phyloP scores from a whole-genome alignment of 1,140 invertebrate genomes.

The Bombus picipes region DNA sequence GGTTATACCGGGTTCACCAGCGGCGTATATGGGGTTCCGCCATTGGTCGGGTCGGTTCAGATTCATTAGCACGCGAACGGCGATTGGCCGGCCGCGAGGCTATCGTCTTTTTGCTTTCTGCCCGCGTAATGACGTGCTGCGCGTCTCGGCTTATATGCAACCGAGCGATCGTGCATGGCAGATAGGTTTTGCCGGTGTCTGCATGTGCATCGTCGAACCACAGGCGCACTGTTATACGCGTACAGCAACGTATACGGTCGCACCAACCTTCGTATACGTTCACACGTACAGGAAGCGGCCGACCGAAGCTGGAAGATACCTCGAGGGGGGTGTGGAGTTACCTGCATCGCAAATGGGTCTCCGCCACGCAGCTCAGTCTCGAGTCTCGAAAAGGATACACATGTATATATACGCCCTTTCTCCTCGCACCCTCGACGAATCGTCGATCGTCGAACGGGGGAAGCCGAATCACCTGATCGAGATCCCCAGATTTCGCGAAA shows the following conservation, averaged over 20 bases:
- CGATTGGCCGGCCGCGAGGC: constrained; percentile 73
- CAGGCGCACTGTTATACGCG: neutral
- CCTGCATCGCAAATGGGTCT: constrained; percentile 71
- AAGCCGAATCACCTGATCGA: constrained; percentile 53
- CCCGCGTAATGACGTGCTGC: constrained; percentile 74
- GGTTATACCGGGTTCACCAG: constrained; percentile 64
- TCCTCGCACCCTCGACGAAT: constrained; percentile 37
- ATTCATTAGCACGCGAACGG: constrained; percentile 76
- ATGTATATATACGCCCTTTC: constrained; percentile 61
- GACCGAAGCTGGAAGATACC: constrained; percentile 60
- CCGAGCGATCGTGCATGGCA: constrained; percentile 78
- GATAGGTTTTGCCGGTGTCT: constrained; percentile 72
- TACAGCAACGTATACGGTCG: neutral
- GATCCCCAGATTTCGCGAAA: constrained; percentile 56
- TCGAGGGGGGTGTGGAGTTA: constrained; percentile 63
- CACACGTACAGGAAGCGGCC: constrained; percentile 55
- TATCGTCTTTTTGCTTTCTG: constrained; percentile 75
- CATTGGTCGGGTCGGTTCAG: constrained; percentile 76
- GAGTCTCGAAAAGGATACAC: constrained; percentile 55
- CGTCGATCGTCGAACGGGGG: constrained; percentile 40
- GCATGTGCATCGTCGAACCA: constrained; percentile 57
- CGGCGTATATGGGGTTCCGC: constrained; percentile 51
- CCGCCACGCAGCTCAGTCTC: constrained; percentile 68
- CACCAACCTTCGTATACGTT: constrained; percentile 15
- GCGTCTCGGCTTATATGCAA: constrained; percentile 72